phyloP scores from a whole-genome alignment of 1,140 invertebrate species.

The Bombus superbus region DNA sequence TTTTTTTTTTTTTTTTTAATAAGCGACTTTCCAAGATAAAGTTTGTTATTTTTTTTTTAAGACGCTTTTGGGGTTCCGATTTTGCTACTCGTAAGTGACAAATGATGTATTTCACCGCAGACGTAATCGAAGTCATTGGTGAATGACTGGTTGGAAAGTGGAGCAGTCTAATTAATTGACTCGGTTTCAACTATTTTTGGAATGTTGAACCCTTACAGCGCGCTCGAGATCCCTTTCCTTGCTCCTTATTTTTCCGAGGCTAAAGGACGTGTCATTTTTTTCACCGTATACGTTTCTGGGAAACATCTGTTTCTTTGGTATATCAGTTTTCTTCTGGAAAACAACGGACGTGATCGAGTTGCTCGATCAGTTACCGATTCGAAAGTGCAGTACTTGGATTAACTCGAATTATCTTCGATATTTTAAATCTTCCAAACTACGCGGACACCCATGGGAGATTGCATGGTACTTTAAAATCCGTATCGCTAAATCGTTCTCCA shows the following conservation, averaged over 20 bases:
- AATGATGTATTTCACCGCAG: not conserved
- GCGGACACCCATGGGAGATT: not conserved
- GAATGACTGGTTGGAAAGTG: constrained; percentile 35
- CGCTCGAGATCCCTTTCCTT: constrained; percentile 6
- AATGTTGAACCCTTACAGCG: constrained; percentile 25
- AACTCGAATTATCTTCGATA: not conserved
- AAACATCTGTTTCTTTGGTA: not conserved
- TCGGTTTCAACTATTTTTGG: constrained; percentile 18
- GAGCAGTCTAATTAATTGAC: constrained; percentile 33
- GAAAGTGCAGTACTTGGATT: not conserved
- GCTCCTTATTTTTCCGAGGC: not conserved
- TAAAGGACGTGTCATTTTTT: constrained; percentile 5
- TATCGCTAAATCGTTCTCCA: not conserved
- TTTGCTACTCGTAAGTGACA: not conserved
- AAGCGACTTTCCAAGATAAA: not conserved
- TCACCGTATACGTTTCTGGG: not conserved
- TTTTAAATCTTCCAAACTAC: not conserved
- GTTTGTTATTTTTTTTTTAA: not conserved
- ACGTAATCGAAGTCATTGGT: constrained; percentile 14
- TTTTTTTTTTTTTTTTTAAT: not conserved
- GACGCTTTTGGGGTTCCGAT: not conserved
- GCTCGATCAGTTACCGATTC: not conserved
- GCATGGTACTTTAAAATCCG: not conserved
- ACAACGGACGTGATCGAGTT: constrained; percentile 19
- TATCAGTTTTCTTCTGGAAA: constrained; percentile 9